Evolutionary conservation across 2,113 vertebrate genomes (phyloP).

Genomic region (Saguinus midas): DNA sequence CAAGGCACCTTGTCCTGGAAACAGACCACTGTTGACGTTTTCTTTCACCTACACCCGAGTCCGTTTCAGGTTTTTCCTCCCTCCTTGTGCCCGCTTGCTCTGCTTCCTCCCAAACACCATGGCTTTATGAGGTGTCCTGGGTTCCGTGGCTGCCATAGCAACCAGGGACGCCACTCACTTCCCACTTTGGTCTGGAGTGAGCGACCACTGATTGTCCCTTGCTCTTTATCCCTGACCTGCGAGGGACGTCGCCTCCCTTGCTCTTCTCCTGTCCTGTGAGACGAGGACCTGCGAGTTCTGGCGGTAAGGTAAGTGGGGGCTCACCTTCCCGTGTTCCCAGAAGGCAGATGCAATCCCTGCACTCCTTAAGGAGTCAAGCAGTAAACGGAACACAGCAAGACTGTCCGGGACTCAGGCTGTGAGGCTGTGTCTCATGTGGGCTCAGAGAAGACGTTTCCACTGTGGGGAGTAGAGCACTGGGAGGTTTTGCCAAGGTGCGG

Average conservation of each 20-base stretch:
- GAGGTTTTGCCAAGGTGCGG: background rate
- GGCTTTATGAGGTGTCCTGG: background rate
- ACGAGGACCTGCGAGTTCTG: background rate
- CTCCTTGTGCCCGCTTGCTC: background rate
- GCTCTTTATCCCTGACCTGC: background rate
- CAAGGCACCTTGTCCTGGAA: no score
- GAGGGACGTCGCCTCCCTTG: background rate
- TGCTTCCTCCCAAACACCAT: background rate
- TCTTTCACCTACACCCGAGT: background rate
- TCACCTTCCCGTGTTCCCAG: background rate
- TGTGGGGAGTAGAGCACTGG: background rate
- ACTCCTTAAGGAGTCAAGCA: background rate
- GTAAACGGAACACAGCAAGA: background rate
- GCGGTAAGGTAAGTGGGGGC: background rate
- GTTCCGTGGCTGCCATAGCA: background rate
- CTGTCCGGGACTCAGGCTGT: background rate
- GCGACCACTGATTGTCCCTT: background rate
- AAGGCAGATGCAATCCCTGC: background rate
- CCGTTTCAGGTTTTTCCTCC: rapidly evolving
- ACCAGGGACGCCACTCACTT: no score
- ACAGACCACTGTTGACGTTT: no score
- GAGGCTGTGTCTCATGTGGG: background rate
- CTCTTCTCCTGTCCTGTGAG: background rate
- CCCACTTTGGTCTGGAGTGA: background rate
- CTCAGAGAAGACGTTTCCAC: background rate